Base-by-base conservation (phyloP, 2,888 invertebrate species). In the Mechanitis mazaeus region DNA sequence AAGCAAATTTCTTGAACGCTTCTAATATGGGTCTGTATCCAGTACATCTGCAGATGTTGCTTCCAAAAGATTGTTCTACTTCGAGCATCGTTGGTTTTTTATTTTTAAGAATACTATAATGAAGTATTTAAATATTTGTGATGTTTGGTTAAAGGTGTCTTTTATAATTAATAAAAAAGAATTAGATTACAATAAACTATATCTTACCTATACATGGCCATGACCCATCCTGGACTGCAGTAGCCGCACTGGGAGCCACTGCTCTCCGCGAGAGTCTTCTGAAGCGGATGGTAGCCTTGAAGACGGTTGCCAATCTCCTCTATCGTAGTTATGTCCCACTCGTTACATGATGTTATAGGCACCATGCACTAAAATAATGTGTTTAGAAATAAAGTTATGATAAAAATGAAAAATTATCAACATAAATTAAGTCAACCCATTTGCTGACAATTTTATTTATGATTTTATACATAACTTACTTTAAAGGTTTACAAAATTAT, bases 211-310 rank as follows among this genome's bases (percentile, higher is more conserved):
- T 78, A 77, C 84, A 85, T 50, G 81, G 53, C 74, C 85, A 85
- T 84, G 11, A 85, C 72, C 82, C 82, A 85, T 2, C 81, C 84
- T 1, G 81, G 75, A 2, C 78, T 76, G 63, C 95, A 95, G 75
- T 90, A 93, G 0, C 94, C 94, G 72, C 94, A 94, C 74, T 94
- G 94, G 0, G 92, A 91, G 0, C 94, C 94, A 72, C 93, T 92
- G 70, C 91, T 85, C 31, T 91, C 81, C 0, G 92, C 93, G 20
- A 94, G 77, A 0, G 87, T 80, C 56, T 84, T 81, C 73, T 94
- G 94, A 12, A 95, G 83, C 0, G 87, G 81, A 71, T 94, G 93
- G 74, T 94, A 94, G 0, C 94, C 93, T 2, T 80, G 81, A 61
- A 83, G 81, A 58, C 87, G 85, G 73, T 91, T 91, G 2, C 95